Percentiles rank a stretch among this genome's conserved stretches.
Conservation (phyloP, 2,888 invertebrate species). For the Lasius platythorax region DNA sequence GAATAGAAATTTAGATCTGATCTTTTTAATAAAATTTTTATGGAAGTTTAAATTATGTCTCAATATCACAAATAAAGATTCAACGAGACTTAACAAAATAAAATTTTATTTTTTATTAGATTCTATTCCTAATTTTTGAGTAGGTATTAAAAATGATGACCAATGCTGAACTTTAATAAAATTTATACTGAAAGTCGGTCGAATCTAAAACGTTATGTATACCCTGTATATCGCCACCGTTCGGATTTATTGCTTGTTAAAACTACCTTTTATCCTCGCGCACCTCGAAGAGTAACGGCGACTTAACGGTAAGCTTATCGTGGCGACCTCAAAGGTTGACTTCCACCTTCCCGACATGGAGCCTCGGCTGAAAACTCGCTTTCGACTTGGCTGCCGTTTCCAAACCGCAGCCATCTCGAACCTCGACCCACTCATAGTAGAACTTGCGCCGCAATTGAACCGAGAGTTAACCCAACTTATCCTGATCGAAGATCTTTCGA, state of each 20-base stretch:
- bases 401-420: constrained; percentile 59
- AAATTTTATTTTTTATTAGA: constrained; percentile 1
- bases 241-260: constrained; percentile 32
- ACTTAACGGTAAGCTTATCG: constrained; percentile 48
- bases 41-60: neutral
- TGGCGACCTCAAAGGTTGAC: constrained; percentile 40
- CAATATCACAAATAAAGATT: neutral
- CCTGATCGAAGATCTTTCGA: constrained; percentile 41
- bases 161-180: neutral
- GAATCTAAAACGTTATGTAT: neutral
- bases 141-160: neutral
- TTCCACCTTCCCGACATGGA: constrained; percentile 28
- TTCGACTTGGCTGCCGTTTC: constrained; percentile 33
- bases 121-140: neutral
- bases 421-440: constrained; percentile 46
- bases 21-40: neutral
- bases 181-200: neutral
- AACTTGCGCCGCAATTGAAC: constrained; percentile 33
- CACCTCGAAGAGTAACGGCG: constrained; percentile 11
- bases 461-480: constrained; percentile 52
- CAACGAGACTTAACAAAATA: neutral
- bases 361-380: constrained; percentile 47
- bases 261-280: constrained; percentile 18
- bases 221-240: neutral
- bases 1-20: neutral